Conservation (phyloP, 2,113 vertebrate species). For the Hyla sarda region DNA sequence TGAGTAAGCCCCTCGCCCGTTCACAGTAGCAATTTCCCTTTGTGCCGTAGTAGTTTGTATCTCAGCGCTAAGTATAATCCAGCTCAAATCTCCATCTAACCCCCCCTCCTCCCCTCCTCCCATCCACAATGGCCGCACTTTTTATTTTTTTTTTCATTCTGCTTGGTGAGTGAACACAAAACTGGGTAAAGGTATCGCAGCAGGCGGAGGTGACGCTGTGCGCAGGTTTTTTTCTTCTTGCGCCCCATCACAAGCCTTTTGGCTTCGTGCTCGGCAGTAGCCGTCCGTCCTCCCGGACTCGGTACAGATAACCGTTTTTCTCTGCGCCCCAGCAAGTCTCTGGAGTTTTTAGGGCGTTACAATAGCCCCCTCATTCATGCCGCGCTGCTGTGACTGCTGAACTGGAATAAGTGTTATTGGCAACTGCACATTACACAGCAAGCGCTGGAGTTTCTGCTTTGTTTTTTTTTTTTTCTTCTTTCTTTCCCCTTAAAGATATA, state of each 20-base stretch:
- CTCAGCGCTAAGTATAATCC: constrained; percentile 23
- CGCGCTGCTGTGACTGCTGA: constrained; percentile 68
- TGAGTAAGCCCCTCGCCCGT: constrained; percentile 82
- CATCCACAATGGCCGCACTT: constrained; percentile 34
- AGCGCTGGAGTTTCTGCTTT: constrained; percentile 61
- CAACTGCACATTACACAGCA: constrained; percentile 67
- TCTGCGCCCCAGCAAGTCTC: constrained; percentile 68
- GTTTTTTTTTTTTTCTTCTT: constrained; percentile 55
- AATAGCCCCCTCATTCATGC: constrained; percentile 65
- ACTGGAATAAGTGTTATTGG: constrained; percentile 68
- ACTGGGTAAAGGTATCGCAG: constrained; percentile 50
- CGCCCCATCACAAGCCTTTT: background rate
- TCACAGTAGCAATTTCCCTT: background rate
- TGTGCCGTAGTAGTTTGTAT: background rate
- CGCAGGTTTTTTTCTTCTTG: background rate
- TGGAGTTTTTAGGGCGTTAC: constrained; percentile 67
- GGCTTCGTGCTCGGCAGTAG: background rate
- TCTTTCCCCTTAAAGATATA: constrained; percentile 34
- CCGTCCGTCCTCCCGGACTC: constrained; percentile 20
- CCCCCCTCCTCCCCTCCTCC: background rate
- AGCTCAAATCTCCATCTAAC: background rate
- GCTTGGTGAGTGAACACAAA: constrained; percentile 49
- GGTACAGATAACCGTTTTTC: constrained; percentile 65
- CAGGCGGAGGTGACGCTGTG: constrained; percentile 42
- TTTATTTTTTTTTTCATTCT: too few relatives aligned